Evolutionary conservation across 2,888 invertebrate genomes (phyloP).

Genomic region (Hirtodrosophila histrioides): DNA sequence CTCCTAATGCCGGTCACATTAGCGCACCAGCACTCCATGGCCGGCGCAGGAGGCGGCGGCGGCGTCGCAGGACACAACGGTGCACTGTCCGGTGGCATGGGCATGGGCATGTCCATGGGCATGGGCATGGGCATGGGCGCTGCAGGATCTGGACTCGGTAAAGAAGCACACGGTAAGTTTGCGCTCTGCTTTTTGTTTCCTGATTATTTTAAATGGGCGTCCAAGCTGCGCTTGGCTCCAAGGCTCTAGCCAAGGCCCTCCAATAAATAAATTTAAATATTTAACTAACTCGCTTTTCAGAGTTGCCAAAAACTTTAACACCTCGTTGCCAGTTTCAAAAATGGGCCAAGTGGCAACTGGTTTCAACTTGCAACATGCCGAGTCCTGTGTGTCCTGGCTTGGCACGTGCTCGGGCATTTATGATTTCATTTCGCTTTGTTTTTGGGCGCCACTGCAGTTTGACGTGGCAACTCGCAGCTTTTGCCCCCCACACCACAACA

Average conservation of each 20-base stretch:
- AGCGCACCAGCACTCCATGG: slow-evolving; percentile 79
- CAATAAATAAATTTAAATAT: slow-evolving; percentile 78
- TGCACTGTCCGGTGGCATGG: slow-evolving; percentile 42
- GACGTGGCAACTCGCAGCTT: not conserved
- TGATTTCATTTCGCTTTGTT: slow-evolving; percentile 62
- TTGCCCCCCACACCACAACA: not conserved
- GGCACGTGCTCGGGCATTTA: slow-evolving; percentile 73
- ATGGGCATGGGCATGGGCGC: slow-evolving; percentile 20
- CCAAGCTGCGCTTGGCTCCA: slow-evolving; percentile 10
- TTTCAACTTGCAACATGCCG: slow-evolving; percentile 3
- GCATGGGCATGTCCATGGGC: slow-evolving; percentile 29
- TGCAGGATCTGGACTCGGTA: slow-evolving; percentile 52
- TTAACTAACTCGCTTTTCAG: slow-evolving; percentile 59
- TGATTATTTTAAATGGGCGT: slow-evolving; percentile 73
- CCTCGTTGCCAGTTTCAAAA: slow-evolving; percentile 48
- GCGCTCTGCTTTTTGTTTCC: slow-evolving; percentile 29
- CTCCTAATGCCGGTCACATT: slow-evolving; percentile 74
- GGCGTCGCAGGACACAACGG: slow-evolving; percentile 49
- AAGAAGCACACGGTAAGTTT: slow-evolving; percentile 83
- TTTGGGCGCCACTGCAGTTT: slow-evolving; percentile 20
- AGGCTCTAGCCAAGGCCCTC: slow-evolving; percentile 27
- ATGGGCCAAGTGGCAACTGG: slow-evolving; percentile 13
- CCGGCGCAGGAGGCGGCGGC: slow-evolving; percentile 50
- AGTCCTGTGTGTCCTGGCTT: slow-evolving; percentile 7
- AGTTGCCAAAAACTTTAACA: slow-evolving; percentile 57